Base-by-base conservation (phyloP, 2,113 vertebrate species). In the Ammodytes dubius region DNA sequence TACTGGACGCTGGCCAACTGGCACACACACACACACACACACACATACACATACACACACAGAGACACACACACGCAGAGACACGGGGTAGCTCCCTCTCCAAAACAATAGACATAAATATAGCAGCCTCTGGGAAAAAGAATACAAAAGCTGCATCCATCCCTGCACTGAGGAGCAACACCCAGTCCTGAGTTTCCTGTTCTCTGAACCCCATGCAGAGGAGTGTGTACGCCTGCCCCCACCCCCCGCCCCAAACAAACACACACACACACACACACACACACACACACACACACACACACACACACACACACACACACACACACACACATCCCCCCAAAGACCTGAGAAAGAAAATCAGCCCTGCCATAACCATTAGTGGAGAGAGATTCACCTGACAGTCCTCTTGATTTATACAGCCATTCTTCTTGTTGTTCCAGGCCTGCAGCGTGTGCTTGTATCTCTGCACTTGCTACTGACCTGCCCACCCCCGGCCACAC, bases 71-170 rank as follows among this genome's bases (percentile, higher is more conserved):
- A 45, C 47, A 4, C 50, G 17, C 42, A 83, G 42, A 81, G 64
- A 77, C 70, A 56, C 12, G 45, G 57, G 42, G 85, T 82, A 75
- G 90, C 81, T 90, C 88, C 50, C 64, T 66, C 67, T 80, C 81
- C 86, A 64, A 93, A 96, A 98, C 97, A 98, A 98, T 97, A 89
- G 96, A 95, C 93, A 95, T 94, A 97, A 96, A 96, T 97, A 96
- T 97, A 98, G 97, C 95, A 84, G 84, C 93, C 86, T 94, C 96
- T 98, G 97, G 97, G 97, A 98, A 98, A 96, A 96, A 92, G 94
- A 94, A 93, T 92, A 86, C 90, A 89, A 91, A 92, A 57, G 76
- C 83, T 63, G 89, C 87, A 95, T 96, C 95, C 94, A 95, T 95
- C 94, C 79, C 91, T 89, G 89, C 60, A 86, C 92, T 2, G 60